These are phyloP conservation scores for Branchipolynoe longqiensis DNA, from an alignment of 2,888 invertebrate species.

Conservation along the genomic window DNA sequence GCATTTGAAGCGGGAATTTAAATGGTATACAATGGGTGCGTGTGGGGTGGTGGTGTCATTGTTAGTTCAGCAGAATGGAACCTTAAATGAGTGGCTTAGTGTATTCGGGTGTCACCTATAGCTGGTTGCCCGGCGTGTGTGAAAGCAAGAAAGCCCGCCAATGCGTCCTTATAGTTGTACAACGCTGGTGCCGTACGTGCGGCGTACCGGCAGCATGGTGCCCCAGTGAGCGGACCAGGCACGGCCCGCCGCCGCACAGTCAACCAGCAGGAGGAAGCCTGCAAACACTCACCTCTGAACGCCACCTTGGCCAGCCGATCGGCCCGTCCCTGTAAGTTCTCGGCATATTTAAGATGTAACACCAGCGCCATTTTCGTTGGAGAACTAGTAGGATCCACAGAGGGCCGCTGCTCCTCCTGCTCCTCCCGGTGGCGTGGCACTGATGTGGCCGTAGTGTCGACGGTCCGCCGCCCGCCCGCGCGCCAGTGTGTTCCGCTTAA, in stretches of 20 bases:
- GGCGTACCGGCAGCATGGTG: no score
- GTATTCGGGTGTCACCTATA: no score
- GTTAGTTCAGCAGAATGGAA: no score
- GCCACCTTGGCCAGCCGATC: constrained; percentile 79
- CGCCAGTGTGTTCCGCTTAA: constrained; percentile 38
- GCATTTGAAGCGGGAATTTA: no score
- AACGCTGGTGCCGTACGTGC: background rate
- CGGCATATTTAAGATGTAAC: constrained; percentile 79
- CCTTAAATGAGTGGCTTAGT: no score
- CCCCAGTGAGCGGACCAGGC: background rate
- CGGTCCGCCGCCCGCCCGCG: constrained; percentile 13
- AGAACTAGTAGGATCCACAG: constrained; percentile 47
- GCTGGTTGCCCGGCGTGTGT: no score
- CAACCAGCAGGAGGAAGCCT: background rate
- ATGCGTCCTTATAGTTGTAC: no score
- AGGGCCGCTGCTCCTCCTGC: no score
- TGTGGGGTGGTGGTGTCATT: no score
- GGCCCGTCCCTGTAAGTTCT: constrained; percentile 76
- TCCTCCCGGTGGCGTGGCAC: constrained; percentile 10
- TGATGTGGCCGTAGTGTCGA: constrained; percentile 43
- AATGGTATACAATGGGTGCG: no score
- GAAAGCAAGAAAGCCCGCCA: no score
- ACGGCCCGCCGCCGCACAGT: background rate
- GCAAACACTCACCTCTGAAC: constrained; percentile 87
- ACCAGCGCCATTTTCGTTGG: constrained; percentile 78